phyloP scores from a whole-genome alignment of 2,888 invertebrate species.

The Leptinotarsa peninsularis region DNA sequence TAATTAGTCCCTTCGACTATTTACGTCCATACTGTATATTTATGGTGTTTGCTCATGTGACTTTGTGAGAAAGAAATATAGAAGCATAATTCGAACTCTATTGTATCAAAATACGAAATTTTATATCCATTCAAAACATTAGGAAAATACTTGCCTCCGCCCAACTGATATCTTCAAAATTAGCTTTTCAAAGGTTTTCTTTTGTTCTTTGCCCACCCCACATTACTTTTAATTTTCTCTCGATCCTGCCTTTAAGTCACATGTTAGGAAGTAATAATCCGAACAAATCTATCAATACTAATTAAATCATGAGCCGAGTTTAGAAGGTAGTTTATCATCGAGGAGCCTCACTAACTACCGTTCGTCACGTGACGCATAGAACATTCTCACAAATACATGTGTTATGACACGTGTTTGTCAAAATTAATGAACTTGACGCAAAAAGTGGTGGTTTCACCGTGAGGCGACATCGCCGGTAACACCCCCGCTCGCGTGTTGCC shows the following conservation, averaged over 20 bases:
- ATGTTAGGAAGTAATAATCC: slow-evolving; percentile 44
- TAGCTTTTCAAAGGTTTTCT: neutral
- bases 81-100: no score
- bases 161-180: neutral
- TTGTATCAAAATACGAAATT: no score
- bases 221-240: slow-evolving; percentile 37
- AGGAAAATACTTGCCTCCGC: no score
- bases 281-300: slow-evolving; percentile 46
- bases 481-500: slow-evolving; percentile 61
- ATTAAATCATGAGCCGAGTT: slow-evolving; percentile 45
- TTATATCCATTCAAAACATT: no score
- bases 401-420: slow-evolving; percentile 63
- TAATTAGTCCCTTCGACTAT: no score
- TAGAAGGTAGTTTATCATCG: slow-evolving; percentile 42
- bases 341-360: slow-evolving; percentile 34
- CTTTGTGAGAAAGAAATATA: no score
- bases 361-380: slow-evolving; percentile 37
- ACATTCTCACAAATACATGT: slow-evolving; percentile 54
- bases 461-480: slow-evolving; percentile 55
- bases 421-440: slow-evolving; percentile 63
- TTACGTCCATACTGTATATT: no score
- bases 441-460: slow-evolving; percentile 58
- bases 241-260: slow-evolving; percentile 44
- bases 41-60: no score
- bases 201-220: slow-evolving; percentile 15